Evolutionary conservation across 2,888 invertebrate genomes (phyloP).

Genomic region (Clepsis dumicolana): DNA sequence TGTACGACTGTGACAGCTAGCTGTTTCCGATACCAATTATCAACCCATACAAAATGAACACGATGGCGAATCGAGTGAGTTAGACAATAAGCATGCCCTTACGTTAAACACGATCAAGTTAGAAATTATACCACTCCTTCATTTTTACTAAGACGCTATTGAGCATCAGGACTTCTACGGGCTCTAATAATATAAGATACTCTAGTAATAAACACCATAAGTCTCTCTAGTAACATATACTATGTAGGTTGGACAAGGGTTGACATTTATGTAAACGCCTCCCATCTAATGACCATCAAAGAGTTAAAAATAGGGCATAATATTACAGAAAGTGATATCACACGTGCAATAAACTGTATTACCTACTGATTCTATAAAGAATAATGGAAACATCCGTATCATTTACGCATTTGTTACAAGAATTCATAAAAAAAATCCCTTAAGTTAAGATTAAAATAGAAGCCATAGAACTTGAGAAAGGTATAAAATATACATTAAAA

Average conservation of each 20-base stretch:
- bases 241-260: constrained; percentile 39
- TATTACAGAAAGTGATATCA: constrained; percentile 27
- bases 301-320: constrained; percentile 39
- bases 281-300: constrained; percentile 39
- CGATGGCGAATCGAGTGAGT: too few relatives aligned
- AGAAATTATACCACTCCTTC: too few relatives aligned
- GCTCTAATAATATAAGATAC: background rate
- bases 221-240: too few relatives aligned
- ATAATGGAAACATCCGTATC: background rate
- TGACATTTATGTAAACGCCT: constrained; percentile 43
- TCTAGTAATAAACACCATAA: constrained; percentile 8
- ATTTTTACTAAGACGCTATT: background rate
- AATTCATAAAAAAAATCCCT: background rate
- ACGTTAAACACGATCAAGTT: too few relatives aligned
- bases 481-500: constrained; percentile 4
- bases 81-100: too few relatives aligned
- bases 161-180: background rate
- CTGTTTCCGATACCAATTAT: too few relatives aligned
- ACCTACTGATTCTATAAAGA: constrained; percentile 9
- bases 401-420: background rate
- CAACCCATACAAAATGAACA: too few relatives aligned
- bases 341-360: constrained; percentile 22
- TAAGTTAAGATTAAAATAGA: background rate
- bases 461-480: background rate
- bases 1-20: too few relatives aligned